These are phyloP conservation scores for Burhinus oedicnemus DNA, from an alignment of 2,113 vertebrate species.

Conservation along the genomic window DNA sequence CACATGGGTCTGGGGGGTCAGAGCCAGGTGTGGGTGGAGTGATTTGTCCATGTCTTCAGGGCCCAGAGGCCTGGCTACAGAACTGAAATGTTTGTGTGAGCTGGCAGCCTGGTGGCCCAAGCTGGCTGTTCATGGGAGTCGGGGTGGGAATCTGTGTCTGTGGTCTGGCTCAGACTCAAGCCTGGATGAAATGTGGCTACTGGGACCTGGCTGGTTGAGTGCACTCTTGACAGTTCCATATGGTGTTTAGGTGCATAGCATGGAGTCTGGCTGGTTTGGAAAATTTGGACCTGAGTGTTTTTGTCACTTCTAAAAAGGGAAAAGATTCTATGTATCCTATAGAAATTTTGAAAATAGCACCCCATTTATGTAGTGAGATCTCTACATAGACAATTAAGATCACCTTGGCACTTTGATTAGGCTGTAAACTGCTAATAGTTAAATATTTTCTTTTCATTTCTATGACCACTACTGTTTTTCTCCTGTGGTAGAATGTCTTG, in stretches of 20 bases:
- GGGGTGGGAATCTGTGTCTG: accelerated
- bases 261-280: not conserved
- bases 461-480: not conserved
- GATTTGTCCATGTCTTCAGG: not conserved
- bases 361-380: not conserved
- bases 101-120: not conserved
- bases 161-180: not conserved
- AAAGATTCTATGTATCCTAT: not conserved
- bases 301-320: not conserved
- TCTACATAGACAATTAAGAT: not conserved
- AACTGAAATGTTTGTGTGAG: not conserved
- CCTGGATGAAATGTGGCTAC: not conserved
- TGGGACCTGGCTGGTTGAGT: not conserved
- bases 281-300: not conserved
- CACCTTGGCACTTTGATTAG: not conserved
- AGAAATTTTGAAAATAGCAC: not conserved
- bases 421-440: not conserved
- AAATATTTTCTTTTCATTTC: not conserved
- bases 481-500: not conserved
- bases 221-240: not conserved
- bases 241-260: not conserved
- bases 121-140: not conserved
- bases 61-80: not conserved
- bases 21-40: not conserved
- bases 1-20: not conserved